A percentile compares a stretch with the other conserved stretches of the same genome.
These are phyloP conservation scores for Alethe castanea DNA, from an alignment of 2,113 vertebrate genomes.

Conservation along the genomic window DNA sequence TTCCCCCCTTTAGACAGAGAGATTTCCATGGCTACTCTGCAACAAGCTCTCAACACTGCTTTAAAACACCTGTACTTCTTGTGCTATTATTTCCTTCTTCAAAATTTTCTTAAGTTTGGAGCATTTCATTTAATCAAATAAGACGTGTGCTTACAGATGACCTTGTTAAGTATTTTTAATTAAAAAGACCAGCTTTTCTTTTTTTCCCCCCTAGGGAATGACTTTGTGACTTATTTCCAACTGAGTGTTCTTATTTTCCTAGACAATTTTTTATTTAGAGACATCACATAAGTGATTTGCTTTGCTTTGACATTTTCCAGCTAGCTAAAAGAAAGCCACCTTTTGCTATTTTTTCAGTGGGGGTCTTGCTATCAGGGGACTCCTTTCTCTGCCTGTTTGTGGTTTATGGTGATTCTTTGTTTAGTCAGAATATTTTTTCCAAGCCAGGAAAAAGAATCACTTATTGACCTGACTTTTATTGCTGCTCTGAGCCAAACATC, in stretches of 20 bases:
- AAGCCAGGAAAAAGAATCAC: constrained; percentile 9
- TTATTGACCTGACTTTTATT: constrained; percentile 55
- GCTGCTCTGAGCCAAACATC: constrained; percentile 41
- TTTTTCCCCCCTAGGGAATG: background rate
- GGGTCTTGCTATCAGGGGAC: background rate
- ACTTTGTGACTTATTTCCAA: background rate
- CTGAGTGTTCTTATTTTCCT: background rate
- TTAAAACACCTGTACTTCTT: background rate
- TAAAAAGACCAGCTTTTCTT: background rate
- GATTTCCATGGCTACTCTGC: background rate
- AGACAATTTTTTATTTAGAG: constrained; percentile 22
- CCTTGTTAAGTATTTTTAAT: background rate
- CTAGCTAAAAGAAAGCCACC: background rate
- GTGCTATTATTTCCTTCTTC: background rate
- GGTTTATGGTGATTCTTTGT: background rate
- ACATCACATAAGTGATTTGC: background rate
- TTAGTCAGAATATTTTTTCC: constrained; percentile 19
- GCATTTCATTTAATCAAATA: background rate
- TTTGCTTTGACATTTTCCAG: background rate
- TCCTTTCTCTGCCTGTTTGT: background rate
- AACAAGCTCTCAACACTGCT: background rate
- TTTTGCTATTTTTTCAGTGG: background rate
- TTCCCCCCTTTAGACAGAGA: background rate
- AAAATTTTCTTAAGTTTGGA: background rate
- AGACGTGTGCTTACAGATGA: background rate